Evolutionary conservation across 2,888 invertebrate species (phyloP).

Genomic region (Iphiclides podalirius): DNA sequence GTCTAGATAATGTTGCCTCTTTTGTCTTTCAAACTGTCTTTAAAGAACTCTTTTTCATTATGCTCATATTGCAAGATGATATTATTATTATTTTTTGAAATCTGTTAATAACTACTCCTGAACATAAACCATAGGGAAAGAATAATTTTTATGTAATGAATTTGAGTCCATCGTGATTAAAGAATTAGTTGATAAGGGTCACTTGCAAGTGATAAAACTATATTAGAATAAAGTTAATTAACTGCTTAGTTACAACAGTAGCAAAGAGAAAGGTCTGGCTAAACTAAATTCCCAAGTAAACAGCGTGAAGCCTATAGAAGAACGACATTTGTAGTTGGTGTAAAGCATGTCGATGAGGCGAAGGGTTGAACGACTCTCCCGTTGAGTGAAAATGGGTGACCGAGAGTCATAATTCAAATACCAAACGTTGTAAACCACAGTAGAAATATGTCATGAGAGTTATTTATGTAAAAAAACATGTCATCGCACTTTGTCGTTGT

Average conservation of each 20-base stretch:
- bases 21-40: too few relatives aligned
- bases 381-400: not conserved
- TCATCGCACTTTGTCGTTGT: conserved; percentile 13
- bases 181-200: conserved; percentile 43
- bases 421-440: not conserved
- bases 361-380: not conserved
- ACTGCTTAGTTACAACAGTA: conserved; percentile 75
- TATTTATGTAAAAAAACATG: not conserved
- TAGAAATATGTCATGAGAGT: not conserved
- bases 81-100: too few relatives aligned
- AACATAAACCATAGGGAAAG: conserved; percentile 10
- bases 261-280: conserved; percentile 57
- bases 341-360: not conserved
- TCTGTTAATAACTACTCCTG: conserved; percentile 10
- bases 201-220: conserved; percentile 40
- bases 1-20: too few relatives aligned
- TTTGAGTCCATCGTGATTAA: too few relatives aligned
- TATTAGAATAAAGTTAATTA: conserved; percentile 65
- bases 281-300: conserved; percentile 48
- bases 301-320: conserved; percentile 53
- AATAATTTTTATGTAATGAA: too few relatives aligned
- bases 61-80: too few relatives aligned
- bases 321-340: conserved; percentile 29
- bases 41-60: too few relatives aligned
- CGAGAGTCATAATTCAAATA: not conserved